Base-by-base conservation (phyloP, 2,888 invertebrate genomes). In the Nipponacmea schrenckii region DNA sequence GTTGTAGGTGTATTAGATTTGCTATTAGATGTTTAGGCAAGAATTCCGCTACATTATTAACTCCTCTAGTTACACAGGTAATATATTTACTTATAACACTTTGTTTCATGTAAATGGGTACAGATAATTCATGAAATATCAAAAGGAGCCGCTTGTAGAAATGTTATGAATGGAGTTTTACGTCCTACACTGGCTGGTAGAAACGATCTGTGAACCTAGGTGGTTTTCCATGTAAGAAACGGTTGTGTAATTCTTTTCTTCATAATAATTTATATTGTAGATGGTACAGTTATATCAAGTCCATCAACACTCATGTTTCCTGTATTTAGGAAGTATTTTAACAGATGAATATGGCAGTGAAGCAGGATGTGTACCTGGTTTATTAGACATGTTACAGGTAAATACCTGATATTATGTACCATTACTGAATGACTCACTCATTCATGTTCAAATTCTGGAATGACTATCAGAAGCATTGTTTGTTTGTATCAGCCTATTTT, bases 1-100 rank as follows among this genome's bases (percentile, higher is more conserved):
- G 94, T 85, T 97, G 97, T 87, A 93, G 98, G 70, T 93, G 95
- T 83, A 91, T 97, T 75, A 92, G 97, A 67, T 98, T 96, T 90
- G 93, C 94, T 71, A 92, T 98, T 73, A 93, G 99, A 73, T 95
- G 95, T 88, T 93, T 95, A 56, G 94, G 94, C 68, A 92, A 92
- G 82, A 93, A 94, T 85, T 94, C 94, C 0, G 92, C 93, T 27
- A 91, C 92, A 69, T 91, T 98, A 68, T 91, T 97, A 63, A 94
- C 94, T 77, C 93, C 94, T 62, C 91, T 98, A 72, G 95, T 95
- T 48, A 92, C 93, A 85, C 94, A 94, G 91, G 94, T 95, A 85
- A 75, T 74, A 14, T 15, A 15, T 20, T 46, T 17, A 26, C 39
- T 45, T 12, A 56, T 31, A 64, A 66, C 68, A 67, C 45, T 69